Conservation (phyloP, 2,113 vertebrate species). For the Chaetorhynchus papuensis region DNA sequence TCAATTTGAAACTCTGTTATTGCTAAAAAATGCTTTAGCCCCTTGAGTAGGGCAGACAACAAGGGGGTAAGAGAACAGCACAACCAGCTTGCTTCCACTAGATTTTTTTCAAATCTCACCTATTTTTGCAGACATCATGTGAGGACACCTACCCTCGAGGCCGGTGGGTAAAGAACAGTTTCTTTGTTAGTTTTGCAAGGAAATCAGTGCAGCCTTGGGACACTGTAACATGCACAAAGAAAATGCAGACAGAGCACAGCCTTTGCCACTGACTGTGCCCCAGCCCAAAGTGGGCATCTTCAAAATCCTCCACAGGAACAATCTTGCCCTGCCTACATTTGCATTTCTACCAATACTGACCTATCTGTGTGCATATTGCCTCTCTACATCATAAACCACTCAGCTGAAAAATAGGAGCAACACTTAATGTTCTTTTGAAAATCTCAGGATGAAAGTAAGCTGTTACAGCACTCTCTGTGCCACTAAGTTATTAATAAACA, state of each 20-base stretch:
- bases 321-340: background rate
- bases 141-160: background rate
- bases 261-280: background rate
- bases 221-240: background rate
- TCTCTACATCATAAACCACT: background rate
- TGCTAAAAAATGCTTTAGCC: background rate
- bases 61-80: background rate
- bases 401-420: background rate
- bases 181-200: slow-evolving; percentile 15
- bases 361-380: background rate
- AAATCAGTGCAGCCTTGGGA: slow-evolving; percentile 1
- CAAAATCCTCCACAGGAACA: background rate
- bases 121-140: background rate
- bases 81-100: background rate
- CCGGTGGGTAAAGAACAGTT: background rate
- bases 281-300: background rate
- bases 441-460: background rate
- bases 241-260: background rate
- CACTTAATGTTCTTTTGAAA: background rate
- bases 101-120: background rate
- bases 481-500: slow-evolving; percentile 14
- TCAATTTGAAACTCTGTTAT: background rate
- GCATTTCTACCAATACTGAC: background rate
- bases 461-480: background rate
- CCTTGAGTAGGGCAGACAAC: background rate